These are phyloP conservation scores for Arctocebus calabarensis DNA, from an alignment of 2,797 vertebrate species.

Conservation along the genomic window DNA sequence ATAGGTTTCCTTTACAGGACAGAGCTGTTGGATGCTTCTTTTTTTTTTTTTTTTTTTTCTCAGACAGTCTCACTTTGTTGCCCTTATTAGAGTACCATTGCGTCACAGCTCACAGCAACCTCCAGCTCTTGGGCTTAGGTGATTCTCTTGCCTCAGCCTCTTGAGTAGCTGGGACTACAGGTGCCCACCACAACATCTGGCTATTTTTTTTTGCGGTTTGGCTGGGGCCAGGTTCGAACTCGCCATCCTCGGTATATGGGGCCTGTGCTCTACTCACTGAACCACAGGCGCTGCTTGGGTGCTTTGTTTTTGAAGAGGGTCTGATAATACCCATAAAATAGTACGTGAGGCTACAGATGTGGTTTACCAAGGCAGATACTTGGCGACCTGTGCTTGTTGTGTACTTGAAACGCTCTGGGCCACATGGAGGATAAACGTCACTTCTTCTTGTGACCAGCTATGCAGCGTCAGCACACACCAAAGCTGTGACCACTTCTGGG, in stretches of 20 bases:
- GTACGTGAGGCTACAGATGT: not conserved
- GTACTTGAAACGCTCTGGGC: too few species aligned
- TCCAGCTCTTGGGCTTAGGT: too few species aligned
- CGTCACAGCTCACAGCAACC: too few species aligned
- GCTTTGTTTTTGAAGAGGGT: not conserved
- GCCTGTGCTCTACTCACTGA: too few species aligned
- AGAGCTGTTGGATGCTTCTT: not conserved
- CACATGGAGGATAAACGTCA: not conserved
- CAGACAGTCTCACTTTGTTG: too few species aligned
- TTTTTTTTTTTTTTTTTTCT: not conserved
- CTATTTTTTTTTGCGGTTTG: too few species aligned
- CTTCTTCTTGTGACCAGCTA: not conserved
- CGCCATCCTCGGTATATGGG: too few species aligned
- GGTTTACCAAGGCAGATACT: not conserved
- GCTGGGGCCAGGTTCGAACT: too few species aligned
- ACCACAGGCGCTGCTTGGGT: not conserved
- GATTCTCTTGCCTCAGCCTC: too few species aligned
- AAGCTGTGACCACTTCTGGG: not conserved
- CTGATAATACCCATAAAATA: not conserved
- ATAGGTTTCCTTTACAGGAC: not conserved
- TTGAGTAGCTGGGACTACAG: too few species aligned
- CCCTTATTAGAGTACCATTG: too few species aligned
- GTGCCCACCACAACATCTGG: rapidly evolving
- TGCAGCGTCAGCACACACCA: not conserved
- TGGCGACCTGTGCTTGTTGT: not conserved